These are phyloP conservation scores for Odontocolon sp. DNA, from an alignment of 2,888 invertebrate genomes.

Conservation along the genomic window DNA sequence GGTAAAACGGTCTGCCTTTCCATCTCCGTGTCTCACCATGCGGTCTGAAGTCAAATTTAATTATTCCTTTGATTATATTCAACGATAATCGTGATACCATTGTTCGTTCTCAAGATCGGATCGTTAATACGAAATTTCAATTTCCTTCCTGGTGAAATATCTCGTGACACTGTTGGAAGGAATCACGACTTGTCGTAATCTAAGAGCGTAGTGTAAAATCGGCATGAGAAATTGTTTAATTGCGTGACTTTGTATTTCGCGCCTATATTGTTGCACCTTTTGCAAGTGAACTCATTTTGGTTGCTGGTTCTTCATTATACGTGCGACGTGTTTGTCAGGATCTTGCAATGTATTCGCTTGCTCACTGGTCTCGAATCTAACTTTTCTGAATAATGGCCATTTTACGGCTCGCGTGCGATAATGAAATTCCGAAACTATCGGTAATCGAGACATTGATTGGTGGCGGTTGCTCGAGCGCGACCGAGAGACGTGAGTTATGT, in stretches of 20 bases:
- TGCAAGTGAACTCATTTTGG: too few relatives aligned
- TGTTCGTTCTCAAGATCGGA: background rate
- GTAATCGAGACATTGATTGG: constrained; percentile 76
- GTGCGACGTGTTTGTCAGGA: constrained; percentile 13
- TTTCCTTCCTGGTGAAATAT: background rate
- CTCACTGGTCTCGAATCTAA: constrained; percentile 57
- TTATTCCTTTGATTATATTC: constrained; percentile 40
- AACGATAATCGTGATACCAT: background rate
- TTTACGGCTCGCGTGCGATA: constrained; percentile 73
- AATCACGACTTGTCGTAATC: background rate
- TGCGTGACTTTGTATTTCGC: constrained; percentile 60
- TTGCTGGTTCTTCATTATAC: too few relatives aligned
- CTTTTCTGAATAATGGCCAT: constrained; percentile 72
- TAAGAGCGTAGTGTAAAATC: constrained; percentile 41
- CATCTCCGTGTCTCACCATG: background rate
- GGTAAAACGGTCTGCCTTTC: constrained; percentile 22
- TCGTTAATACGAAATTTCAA: background rate
- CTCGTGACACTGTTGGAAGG: background rate
- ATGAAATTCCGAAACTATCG: constrained; percentile 78
- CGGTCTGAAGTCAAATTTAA: constrained; percentile 22
- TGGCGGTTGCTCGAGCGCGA: constrained; percentile 63
- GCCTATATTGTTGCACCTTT: too few relatives aligned
- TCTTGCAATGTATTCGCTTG: background rate
- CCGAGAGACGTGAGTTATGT: constrained; percentile 57
- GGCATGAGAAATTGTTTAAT: constrained; percentile 38